These are phyloP conservation scores for Bryconaethiops microstoma DNA, from an alignment of 2,797 vertebrate genomes.

Conservation along the genomic window DNA sequence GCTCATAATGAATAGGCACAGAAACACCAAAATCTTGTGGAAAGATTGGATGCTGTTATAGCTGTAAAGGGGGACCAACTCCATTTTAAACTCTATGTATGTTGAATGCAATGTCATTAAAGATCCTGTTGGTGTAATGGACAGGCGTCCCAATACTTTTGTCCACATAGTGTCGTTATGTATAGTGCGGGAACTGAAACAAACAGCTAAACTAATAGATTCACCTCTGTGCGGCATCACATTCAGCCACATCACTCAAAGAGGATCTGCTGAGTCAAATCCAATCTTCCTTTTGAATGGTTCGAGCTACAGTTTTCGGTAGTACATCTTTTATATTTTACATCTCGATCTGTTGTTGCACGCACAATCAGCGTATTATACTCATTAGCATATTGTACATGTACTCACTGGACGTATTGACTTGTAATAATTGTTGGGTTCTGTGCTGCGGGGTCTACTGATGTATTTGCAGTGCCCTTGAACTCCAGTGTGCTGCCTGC, in stretches of 20 bases:
- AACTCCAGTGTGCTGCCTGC: neutral
- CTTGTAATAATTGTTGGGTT: constrained; percentile 6
- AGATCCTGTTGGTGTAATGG: too few relatives aligned
- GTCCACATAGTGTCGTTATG: too few relatives aligned
- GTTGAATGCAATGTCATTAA: too few relatives aligned
- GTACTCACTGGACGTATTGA: neutral
- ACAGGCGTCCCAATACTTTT: too few relatives aligned
- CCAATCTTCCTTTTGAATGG: neutral
- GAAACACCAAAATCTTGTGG: too few relatives aligned
- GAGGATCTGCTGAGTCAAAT: neutral
- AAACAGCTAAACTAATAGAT: neutral
- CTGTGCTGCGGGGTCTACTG: neutral
- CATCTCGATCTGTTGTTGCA: neutral
- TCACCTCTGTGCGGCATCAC: neutral
- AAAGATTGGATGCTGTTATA: too few relatives aligned
- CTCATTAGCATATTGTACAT: neutral
- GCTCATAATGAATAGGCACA: too few relatives aligned
- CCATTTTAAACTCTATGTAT: too few relatives aligned
- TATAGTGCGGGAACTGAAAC: too few relatives aligned
- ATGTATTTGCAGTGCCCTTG: neutral
- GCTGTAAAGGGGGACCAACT: too few relatives aligned
- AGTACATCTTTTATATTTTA: too few relatives aligned
- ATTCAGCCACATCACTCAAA: neutral
- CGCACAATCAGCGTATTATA: neutral
- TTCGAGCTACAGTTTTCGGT: neutral